Base-by-base conservation (phyloP, 2,888 invertebrate species). In the Drosophila subquinaria region DNA sequence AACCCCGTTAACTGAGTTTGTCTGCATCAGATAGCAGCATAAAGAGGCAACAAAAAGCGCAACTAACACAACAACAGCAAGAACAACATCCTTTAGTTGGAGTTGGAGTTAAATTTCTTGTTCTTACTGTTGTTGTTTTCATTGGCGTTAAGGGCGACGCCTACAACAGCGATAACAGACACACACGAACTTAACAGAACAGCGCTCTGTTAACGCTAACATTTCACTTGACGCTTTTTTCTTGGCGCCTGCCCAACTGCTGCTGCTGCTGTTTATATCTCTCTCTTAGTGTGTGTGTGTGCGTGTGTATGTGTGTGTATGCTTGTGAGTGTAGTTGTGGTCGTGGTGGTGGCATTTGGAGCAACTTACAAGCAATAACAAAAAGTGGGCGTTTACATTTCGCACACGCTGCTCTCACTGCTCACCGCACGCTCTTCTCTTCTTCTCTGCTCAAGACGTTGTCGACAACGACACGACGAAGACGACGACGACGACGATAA, bases 331-430 rank as follows among this genome's bases (percentile, higher is more conserved):
- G 56, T 62, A 53, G 62, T 15, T 23, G 20, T 64, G 65, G 53
- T 72, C 68, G 71, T 69, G 70, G 59, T 73, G 74, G 74, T 71
- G 73, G 67, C 66, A 55, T 70, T 73, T 63, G 69, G 43, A 64
- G 65, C 66, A 76, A 43, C 73, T 79, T 75, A 69, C 79, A 79
- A 76, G 73, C 77, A 76, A 64, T 74, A 75, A 74, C 80, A 72
- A 70, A 80, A 86, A 82, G 82, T 71, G 90, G 90, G 90, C 90
- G 90, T 90, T 77, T 57, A 82, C 82, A 57, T 72, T 85, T 82
- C 30, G 45, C 71, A 73, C 64, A 67, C 73, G 59, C 67, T 65
- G 67, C 75, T 78, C 79, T 82, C 71, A 59, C 73, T 78, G 61
- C 73, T 78, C 76, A 76, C 71, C 63, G 51, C 71, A 27, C 43